These are phyloP conservation scores for Oostethus manadensis DNA, from an alignment of 2,113 vertebrate genomes.

Conservation along the genomic window DNA sequence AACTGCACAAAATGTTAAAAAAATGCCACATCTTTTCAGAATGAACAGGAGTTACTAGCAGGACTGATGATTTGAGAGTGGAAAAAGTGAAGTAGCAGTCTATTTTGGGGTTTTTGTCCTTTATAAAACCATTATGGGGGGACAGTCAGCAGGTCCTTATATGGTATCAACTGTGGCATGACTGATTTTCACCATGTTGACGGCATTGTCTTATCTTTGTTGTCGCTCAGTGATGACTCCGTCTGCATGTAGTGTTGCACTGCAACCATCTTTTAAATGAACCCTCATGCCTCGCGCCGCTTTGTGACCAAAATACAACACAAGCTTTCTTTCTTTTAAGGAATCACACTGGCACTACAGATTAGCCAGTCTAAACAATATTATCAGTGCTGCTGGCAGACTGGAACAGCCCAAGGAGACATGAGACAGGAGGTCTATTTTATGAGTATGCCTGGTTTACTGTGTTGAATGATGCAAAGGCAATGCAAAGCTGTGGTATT, in stretches of 20 bases:
- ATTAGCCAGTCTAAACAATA: slow-evolving; percentile 50
- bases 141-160: slow-evolving; percentile 1
- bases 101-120: not conserved
- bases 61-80: not conserved
- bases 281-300: slow-evolving; percentile 26
- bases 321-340: slow-evolving; percentile 6
- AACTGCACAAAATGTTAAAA: slow-evolving; percentile 10
- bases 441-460: slow-evolving; percentile 4
- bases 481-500: not conserved
- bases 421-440: slow-evolving; percentile 11
- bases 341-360: slow-evolving; percentile 18
- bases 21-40: slow-evolving; percentile 10
- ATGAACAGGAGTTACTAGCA: not conserved
- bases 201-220: slow-evolving; percentile 1
- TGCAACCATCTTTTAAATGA: slow-evolving; percentile 8
- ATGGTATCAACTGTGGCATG: not conserved
- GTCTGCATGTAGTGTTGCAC: slow-evolving; percentile 5
- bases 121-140: not conserved
- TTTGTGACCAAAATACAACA: slow-evolving; percentile 36
- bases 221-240: not conserved
- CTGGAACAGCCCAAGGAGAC: slow-evolving; percentile 10
- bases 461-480: not conserved
- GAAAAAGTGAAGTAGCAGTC: not conserved
- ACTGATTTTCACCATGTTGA: slow-evolving; percentile 5
- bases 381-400: slow-evolving; percentile 44